Evolutionary conservation across 2,113 vertebrate genomes (phyloP), one percentile per base, ranked within the genome.

Genomic region (Anseranas semipalmata): DNA sequence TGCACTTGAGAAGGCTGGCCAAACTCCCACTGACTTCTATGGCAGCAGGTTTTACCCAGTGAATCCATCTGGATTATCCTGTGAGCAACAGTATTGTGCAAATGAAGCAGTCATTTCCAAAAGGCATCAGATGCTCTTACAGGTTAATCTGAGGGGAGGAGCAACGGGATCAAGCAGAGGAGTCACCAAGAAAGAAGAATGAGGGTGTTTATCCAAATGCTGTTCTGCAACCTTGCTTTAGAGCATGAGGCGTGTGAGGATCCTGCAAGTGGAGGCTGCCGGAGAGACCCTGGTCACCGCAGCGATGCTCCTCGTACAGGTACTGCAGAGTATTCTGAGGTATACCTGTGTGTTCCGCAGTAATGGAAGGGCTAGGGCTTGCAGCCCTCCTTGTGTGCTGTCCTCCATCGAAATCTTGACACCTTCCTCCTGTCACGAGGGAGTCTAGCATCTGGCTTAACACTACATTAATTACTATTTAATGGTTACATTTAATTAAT

Each of bases 171-270:
- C 33, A 67, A 39, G 70, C 0, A 1, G 22, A 87, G 14, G 13
- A 72, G 22, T 71, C 60, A 53, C 46, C 7, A 58, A 33, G 46
- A 20, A 88, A 46, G 22, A 20, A 56, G 9, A 60, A 50, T 0
- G 0, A 37, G 0, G 0, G 3, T 35, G 32, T 68, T 58, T 63
- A 20, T 28, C 28, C 24, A n/a, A 41, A 70, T 72, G 10, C 2
- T 72, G 6, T 50, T 68, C 58, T 46, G 39, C 11, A 85, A 4
- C 7, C 41, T 25, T 50, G 27, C 7, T 12, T 86, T 52, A 50
- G 9, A 77, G 59, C 15, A 46, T 56, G 41, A 77, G 30, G 37
- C 5, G 13, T 24, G 17, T 45, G 45, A 68, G 5, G 7, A 73
- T 68, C 50, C 73, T 66, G 22, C 8, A 74, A 16, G 48, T 12